Percentiles rank a stretch among this genome's conserved stretches.
Evolutionary conservation across 1,140 invertebrate genomes (phyloP).

Genomic region (Bombus polaris): DNA sequence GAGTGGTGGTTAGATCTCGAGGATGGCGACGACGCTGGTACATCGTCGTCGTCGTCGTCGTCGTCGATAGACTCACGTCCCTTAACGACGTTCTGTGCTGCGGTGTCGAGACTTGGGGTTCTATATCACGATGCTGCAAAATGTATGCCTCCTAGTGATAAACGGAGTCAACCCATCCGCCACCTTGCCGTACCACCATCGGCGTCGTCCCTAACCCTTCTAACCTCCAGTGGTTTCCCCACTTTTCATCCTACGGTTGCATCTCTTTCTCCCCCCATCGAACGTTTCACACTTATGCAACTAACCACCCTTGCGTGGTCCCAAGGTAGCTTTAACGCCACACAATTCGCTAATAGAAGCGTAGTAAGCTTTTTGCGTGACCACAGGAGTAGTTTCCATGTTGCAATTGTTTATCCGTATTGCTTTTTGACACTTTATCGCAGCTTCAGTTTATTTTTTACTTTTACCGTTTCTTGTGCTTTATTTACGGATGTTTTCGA

Average conservation of each 20-base stretch:
- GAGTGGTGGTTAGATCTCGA: conserved; percentile 37
- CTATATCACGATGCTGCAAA: conserved; percentile 73
- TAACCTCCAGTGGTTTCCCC: conserved; percentile 43
- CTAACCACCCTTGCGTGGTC: background rate
- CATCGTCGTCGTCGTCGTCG: conserved; percentile 17
- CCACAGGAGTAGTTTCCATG: no score
- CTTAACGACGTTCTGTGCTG: conserved; percentile 65
- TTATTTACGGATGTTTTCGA: background rate
- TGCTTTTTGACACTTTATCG: background rate
- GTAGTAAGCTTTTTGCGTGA: background rate
- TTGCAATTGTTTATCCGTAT: background rate
- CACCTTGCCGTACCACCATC: background rate
- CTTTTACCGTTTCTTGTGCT: background rate
- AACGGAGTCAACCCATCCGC: conserved; percentile 67
- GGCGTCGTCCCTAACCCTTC: background rate
- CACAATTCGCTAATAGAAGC: background rate
- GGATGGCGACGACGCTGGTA: conserved; percentile 4
- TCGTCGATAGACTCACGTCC: conserved; percentile 63
- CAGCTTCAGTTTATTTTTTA: no score
- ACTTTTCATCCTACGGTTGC: conserved; percentile 24
- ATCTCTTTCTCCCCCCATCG: conserved; percentile 13
- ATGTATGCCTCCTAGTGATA: conserved; percentile 76
- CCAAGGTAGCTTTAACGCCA: background rate
- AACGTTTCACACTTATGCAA: conserved; percentile 11
- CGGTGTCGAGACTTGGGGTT: conserved; percentile 57